A percentile compares a stretch with the other conserved stretches of the same genome.
These are phyloP conservation scores for Papilio gigon DNA, from an alignment of 2,888 invertebrate species.

Conservation along the genomic window DNA sequence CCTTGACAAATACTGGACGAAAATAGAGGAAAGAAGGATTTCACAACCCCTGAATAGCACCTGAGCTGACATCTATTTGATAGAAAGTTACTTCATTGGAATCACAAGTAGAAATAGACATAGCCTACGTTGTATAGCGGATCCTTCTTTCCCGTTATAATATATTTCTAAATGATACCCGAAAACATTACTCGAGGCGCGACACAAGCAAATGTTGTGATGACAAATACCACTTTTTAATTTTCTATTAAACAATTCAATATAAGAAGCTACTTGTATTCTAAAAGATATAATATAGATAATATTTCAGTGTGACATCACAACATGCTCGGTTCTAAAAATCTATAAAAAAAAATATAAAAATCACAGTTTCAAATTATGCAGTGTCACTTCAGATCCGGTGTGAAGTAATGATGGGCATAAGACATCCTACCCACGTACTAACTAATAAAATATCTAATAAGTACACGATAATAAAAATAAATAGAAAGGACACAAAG, in stretches of 20 bases:
- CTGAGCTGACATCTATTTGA: conserved; percentile 63
- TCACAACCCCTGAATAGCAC: conserved; percentile 80
- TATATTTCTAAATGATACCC: conserved; percentile 64
- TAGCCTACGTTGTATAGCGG: conserved; percentile 49
- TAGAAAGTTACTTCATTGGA: conserved; percentile 46
- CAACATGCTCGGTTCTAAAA: conserved; percentile 80
- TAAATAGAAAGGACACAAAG: conserved; percentile 76
- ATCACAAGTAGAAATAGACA: conserved; percentile 14
- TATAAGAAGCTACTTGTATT: conserved; percentile 53
- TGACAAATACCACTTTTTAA: conserved; percentile 56
- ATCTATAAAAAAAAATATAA: conserved; percentile 76
- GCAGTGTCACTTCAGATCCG: conserved; percentile 80
- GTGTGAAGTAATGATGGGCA: conserved; percentile 72
- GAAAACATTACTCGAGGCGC: conserved; percentile 55
- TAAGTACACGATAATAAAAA: conserved; percentile 75
- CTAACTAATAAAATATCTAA: conserved; percentile 72
- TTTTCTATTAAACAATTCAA: conserved; percentile 58
- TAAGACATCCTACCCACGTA: conserved; percentile 66
- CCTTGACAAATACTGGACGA: conserved; percentile 81
- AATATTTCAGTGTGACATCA: conserved; percentile 63
- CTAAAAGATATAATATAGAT: conserved; percentile 55
- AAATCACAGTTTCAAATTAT: conserved; percentile 83
- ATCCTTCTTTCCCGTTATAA: conserved; percentile 74
- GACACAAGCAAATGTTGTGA: conserved; percentile 73
- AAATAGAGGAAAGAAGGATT: conserved; percentile 75